Evolutionary conservation across 2,888 invertebrate genomes (phyloP), one percentile per base, ranked within the genome.

Genomic region (Sclerodermus sp.): DNA sequence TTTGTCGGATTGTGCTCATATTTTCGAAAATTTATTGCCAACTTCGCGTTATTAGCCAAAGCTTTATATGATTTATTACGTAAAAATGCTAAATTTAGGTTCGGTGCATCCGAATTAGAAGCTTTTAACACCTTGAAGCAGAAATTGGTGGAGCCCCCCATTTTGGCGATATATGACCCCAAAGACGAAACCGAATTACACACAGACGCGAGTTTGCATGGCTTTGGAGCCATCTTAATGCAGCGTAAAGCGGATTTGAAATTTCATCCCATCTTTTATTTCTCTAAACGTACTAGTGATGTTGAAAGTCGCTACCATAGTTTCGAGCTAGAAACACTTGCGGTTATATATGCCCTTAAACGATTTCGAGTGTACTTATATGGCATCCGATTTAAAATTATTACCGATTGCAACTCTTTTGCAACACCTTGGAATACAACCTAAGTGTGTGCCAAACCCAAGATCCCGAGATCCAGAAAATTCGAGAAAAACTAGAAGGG

Each of bases 121-220:
- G 45, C 59, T 12, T 67, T 68, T 50, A 46, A 60, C 12, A 34
- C 16, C 16, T 42, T 66, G 14, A 66, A 66, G 48, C 29, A 4
- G 12, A 37, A 34, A 34, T 51, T 69, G 39, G 34, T 53, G 6
- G 37, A 47, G 18, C 34, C 55, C 8, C 37, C 39, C 5, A 12
- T 39, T 4, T 12, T 39, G 3, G 12, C 5, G 2, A 39, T 39
- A 4, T 39, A 15, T 48, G 60, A 67, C 29, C 68, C 70, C 0
- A 43, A 50, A 9, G 47, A 57, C 13, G 64, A 67, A 40, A 75
- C 73, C 9, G 69, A 75, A 51, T 46, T 74, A 37, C 73, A 76
- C 46, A 69, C 66, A 23, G 73, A 76, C 57, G 74, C 70, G 3
- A 68, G 68, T 50, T 45, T 58, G 1, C n/a, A 4, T 4, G 34